A percentile compares a stretch with the other conserved stretches of the same genome.
phyloP scores from a whole-genome alignment of 2,888 invertebrate species.

The Ochropleura leucogaster region DNA sequence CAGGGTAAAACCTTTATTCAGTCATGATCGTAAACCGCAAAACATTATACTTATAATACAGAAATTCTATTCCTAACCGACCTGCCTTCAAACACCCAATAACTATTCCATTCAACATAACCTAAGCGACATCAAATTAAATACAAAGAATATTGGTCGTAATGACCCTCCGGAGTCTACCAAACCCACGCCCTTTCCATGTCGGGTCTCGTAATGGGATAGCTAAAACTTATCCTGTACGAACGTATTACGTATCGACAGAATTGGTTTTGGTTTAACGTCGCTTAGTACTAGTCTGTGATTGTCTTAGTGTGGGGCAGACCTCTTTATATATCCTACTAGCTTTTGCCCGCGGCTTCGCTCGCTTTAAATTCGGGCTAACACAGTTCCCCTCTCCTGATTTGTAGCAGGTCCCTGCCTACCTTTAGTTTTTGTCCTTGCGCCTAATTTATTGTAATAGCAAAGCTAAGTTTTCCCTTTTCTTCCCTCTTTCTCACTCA shows the following conservation, averaged over 20 bases:
- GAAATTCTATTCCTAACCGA: not conserved
- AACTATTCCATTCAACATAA: constrained; percentile 41
- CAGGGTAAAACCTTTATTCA: too few relatives aligned
- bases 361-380: too few relatives aligned
- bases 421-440: too few relatives aligned
- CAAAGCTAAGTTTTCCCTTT: too few relatives aligned
- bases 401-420: too few relatives aligned
- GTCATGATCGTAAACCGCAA: too few relatives aligned
- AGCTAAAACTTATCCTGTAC: constrained; percentile 63
- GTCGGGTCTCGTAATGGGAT: constrained; percentile 75
- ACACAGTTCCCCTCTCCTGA: too few relatives aligned
- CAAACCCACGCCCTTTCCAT: constrained; percentile 77
- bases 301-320: not conserved
- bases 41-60: not conserved
- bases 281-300: constrained; percentile 9
- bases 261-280: constrained; percentile 40
- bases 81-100: constrained; percentile 33
- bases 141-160: constrained; percentile 68
- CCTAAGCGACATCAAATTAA: constrained; percentile 53
- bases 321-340: not conserved
- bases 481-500: too few relatives aligned
- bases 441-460: too few relatives aligned
- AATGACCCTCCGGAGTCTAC: constrained; percentile 64
- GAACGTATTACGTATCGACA: constrained; percentile 45
- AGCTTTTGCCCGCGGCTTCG: too few relatives aligned